Conservation (phyloP, 2,797 vertebrate species). For the Nannoperca obscura region DNA sequence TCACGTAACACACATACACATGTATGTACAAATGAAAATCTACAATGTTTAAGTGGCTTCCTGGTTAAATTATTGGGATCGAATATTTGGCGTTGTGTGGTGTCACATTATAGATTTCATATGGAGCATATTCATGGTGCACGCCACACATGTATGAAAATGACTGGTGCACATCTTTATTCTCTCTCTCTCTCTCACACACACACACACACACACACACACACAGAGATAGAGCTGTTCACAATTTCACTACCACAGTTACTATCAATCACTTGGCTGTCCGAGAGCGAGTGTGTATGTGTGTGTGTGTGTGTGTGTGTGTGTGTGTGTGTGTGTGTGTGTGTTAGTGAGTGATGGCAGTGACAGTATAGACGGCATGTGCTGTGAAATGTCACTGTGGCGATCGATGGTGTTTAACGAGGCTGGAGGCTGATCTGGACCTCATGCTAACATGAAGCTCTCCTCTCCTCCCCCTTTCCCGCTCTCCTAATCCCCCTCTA, state of each 20-base stretch:
- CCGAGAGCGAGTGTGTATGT: conserved; percentile 16
- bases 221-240: conserved; percentile 37
- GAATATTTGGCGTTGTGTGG: background rate
- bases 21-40: conserved; percentile 2
- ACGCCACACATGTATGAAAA: conserved; percentile 24
- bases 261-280: conserved; percentile 71
- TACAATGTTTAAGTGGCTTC: background rate
- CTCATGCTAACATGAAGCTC: conserved; percentile 82
- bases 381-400: conserved; percentile 86
- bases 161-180: conserved; percentile 12
- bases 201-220: conserved; percentile 20
- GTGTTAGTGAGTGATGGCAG: conserved; percentile 78
- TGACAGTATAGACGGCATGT: conserved; percentile 81
- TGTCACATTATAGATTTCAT: conserved; percentile 7
- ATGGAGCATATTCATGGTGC: background rate
- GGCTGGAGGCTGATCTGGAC: conserved; percentile 85
- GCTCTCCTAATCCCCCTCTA: conserved; percentile 74
- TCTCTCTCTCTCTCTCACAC: conserved; percentile 2
- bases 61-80: conserved; percentile 1
- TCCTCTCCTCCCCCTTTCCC: conserved; percentile 53
- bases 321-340: conserved; percentile 48
- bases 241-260: conserved; percentile 66
- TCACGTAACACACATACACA: background rate
- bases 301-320: conserved; percentile 50
- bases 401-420: conserved; percentile 87